Base-by-base conservation (phyloP, 92 coral and sea anemone species). In the Epizoanthus illoricatus region DNA sequence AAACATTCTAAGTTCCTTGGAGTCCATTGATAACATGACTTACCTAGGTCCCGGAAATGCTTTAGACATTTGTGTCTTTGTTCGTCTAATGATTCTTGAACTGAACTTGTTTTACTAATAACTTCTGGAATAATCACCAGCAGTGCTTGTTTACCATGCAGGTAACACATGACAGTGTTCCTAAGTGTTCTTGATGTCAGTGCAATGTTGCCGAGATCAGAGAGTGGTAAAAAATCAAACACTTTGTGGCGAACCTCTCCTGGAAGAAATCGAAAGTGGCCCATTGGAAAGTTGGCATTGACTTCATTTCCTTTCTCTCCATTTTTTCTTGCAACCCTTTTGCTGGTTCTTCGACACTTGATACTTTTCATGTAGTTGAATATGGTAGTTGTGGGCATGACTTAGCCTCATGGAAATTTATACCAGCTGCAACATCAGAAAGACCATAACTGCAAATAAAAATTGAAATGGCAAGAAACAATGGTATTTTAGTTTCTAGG, bases 41-140 rank as follows among this genome's bases (percentile, higher is more conserved):
- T 82, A 95, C 97, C 98, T 54, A 95, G 86, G 66, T 95, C 92
- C 54, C 78, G 91, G 80, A 95, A 95, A 81, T 95, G 98, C 71
- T 66, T 85, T 60, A 84, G 80, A 54, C 92, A 91, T 67, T 85
- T 81, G 21, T 79, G 74, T 21, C 84, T 88, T 84, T 89, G 76
- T 58, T 78, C 84, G 39, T 89, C 88, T 40, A 85, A 71, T 17
- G 88, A 86, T 36, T 76, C 84, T 55, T 85, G 81, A 9, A 47
- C 79, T 10, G 41, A 75, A 28, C 74, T 83, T 52, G 84, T 65
- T 20, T 75, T 78, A 23, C 33, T 40, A 17, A 84, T 72, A 47
- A 91, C 74, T 18, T 63, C 52, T n/a, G 99, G 99, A 24, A 91
- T 80, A 64, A 97, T 94, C 47, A 87, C 79, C 24, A 80, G 68